These are phyloP conservation scores for Spermophilus dauricus DNA, from an alignment of 2,113 vertebrate species.

Conservation along the genomic window DNA sequence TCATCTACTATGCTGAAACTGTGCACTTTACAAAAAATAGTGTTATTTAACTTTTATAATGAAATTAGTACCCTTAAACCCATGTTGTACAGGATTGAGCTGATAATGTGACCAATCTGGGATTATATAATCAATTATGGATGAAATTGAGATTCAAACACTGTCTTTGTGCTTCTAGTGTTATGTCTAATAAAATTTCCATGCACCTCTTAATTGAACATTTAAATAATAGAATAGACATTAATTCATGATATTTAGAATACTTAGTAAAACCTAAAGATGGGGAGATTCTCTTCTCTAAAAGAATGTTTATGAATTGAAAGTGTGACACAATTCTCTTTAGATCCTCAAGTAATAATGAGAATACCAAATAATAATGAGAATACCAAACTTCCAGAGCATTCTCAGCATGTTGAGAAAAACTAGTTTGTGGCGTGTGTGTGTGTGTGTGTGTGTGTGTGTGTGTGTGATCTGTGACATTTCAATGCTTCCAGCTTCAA, in stretches of 20 bases:
- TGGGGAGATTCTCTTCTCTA: background rate
- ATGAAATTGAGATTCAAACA: background rate
- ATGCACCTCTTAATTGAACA: background rate
- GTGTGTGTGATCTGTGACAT: background rate
- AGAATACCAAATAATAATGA: too few species aligned
- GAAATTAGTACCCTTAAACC: background rate
- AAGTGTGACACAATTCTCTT: background rate
- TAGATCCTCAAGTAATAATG: background rate
- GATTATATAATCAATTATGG: background rate
- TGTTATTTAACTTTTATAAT: background rate
- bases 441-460: background rate
- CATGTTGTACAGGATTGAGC: background rate
- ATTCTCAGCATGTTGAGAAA: background rate
- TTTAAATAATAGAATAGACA: background rate
- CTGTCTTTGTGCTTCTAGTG: background rate
- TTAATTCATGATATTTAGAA: background rate
- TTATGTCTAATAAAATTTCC: background rate
- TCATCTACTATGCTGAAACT: background rate
- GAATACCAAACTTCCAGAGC: too few species aligned
- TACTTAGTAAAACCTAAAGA: background rate
- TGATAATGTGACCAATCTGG: background rate
- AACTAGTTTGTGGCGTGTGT: background rate
- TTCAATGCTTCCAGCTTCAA: background rate
- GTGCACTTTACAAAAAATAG: background rate
- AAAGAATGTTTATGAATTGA: constrained; percentile 23